These are phyloP conservation scores for Ahaetulla prasina DNA, from an alignment of 2,113 vertebrate species.

Conservation along the genomic window DNA sequence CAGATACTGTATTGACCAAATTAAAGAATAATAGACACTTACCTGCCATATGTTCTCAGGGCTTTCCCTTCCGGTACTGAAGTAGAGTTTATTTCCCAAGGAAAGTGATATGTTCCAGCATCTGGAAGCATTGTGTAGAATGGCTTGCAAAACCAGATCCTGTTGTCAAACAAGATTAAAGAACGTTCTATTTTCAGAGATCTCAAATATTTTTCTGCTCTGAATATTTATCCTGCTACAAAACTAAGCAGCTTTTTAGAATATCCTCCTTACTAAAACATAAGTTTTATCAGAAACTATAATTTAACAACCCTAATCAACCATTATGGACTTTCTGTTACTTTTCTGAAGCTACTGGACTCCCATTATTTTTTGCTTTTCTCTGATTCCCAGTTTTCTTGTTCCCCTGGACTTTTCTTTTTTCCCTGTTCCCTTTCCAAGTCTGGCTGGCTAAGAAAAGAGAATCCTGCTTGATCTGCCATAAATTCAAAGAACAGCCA, in stretches of 20 bases:
- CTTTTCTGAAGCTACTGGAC: not conserved
- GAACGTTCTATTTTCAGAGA: not conserved
- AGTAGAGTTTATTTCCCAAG: conserved; percentile 80
- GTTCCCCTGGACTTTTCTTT: not conserved
- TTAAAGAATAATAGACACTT: conserved; percentile 16
- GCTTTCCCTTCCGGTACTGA: conserved; percentile 70
- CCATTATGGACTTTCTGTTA: not conserved
- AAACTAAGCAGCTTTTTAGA: not conserved
- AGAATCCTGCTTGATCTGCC: not conserved
- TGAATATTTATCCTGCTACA: not conserved
- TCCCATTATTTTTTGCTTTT: not conserved
- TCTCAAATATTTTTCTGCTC: not conserved
- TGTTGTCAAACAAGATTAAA: not conserved
- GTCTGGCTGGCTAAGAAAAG: not conserved
- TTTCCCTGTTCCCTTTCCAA: not conserved
- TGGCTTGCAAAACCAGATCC: accelerated
- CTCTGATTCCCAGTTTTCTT: not conserved
- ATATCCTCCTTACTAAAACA: not conserved
- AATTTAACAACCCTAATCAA: not conserved
- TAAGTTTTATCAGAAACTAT: not conserved
- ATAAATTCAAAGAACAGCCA: not conserved
- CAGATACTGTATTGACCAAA: not conserved
- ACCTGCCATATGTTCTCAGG: conserved; percentile 88
- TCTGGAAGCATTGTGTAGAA: conserved; percentile 71
- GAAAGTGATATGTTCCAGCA: conserved; percentile 77